phyloP scores from a whole-genome alignment of 53 echinoderm and acorn worm species.

The Echinometra lucunter region DNA sequence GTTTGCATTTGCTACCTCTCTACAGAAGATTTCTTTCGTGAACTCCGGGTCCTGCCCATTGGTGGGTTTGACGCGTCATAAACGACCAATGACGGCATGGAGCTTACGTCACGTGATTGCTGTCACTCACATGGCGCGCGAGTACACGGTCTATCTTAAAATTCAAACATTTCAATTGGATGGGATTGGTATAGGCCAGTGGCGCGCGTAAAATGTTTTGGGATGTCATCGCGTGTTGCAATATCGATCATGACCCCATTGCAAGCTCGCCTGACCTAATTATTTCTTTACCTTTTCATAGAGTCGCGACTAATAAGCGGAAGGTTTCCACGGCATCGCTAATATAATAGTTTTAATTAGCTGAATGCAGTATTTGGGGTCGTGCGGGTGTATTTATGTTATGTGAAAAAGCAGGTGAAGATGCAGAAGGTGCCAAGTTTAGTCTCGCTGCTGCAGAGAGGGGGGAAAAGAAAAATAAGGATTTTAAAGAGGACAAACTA shows the following conservation, averaged over 20 bases:
- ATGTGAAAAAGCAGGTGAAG: conserved; percentile 61
- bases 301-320: conserved; percentile 41
- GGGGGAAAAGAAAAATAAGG: neutral
- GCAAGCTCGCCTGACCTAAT: conserved; percentile 61
- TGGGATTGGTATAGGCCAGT: conserved; percentile 42
- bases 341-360: conserved; percentile 71
- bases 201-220: conserved; percentile 49
- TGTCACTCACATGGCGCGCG: conserved; percentile 5
- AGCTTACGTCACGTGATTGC: conserved; percentile 1
- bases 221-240: conserved; percentile 47
- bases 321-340: conserved; percentile 61
- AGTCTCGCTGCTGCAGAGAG: neutral
- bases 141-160: conserved; percentile 59
- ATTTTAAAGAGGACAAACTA: conserved; percentile 14
- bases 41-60: neutral
- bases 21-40: neutral
- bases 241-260: conserved; percentile 65
- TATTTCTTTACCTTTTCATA: conserved; percentile 60
- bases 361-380: conserved; percentile 64
- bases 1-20: neutral
- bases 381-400: conserved; percentile 62
- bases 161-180: conserved; percentile 52
- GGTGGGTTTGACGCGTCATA: neutral
- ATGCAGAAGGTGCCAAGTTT: conserved; percentile 22
- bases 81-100: neutral